Conservation (phyloP, 1,140 invertebrate species). For the Tribolium castaneum region DNA sequence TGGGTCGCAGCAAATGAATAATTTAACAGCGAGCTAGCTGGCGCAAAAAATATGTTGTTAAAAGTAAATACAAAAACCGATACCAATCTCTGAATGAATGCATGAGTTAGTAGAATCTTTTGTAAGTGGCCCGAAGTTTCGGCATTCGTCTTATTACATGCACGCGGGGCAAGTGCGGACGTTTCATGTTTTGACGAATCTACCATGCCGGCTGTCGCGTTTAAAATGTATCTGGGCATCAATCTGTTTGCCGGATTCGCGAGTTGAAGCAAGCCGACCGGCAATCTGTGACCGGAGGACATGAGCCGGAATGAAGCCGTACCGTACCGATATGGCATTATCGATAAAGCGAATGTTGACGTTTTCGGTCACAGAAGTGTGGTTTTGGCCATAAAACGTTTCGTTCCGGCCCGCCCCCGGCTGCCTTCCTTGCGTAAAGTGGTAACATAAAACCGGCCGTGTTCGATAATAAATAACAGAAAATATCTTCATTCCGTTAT, state of each 20-base stretch:
- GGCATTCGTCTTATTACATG: not conserved
- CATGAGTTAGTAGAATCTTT: not conserved
- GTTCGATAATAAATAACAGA: constrained; percentile 39
- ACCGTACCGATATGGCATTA: constrained; percentile 3
- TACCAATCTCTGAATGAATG: not conserved
- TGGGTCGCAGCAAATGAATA: not conserved
- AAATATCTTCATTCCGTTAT: constrained; percentile 45
- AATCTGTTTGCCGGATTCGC: constrained; percentile 44
- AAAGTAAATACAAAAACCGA: not conserved
- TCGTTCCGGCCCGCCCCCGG: constrained; percentile 37
- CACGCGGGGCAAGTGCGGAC: constrained; percentile 39
- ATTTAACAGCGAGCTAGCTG: not conserved
- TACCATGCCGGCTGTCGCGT: constrained; percentile 52
- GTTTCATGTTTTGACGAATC: constrained; percentile 53
- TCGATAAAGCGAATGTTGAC: constrained; percentile 21
- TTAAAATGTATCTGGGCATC: constrained; percentile 54
- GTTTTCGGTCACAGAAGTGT: constrained; percentile 20
- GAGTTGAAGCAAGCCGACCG: constrained; percentile 44
- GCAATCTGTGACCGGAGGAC: constrained; percentile 25
- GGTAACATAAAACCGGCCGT: constrained; percentile 29
- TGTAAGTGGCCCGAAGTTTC: not conserved
- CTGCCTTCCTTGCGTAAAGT: constrained; percentile 29
- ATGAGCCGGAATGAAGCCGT: constrained; percentile 43
- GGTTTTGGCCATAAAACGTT: constrained; percentile 41
- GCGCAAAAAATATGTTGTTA: not conserved